A percentile compares a stretch with the other conserved stretches of the same genome.
phyloP scores from a whole-genome alignment of 2,113 vertebrate genomes.

The Physeter macrocephalus region DNA sequence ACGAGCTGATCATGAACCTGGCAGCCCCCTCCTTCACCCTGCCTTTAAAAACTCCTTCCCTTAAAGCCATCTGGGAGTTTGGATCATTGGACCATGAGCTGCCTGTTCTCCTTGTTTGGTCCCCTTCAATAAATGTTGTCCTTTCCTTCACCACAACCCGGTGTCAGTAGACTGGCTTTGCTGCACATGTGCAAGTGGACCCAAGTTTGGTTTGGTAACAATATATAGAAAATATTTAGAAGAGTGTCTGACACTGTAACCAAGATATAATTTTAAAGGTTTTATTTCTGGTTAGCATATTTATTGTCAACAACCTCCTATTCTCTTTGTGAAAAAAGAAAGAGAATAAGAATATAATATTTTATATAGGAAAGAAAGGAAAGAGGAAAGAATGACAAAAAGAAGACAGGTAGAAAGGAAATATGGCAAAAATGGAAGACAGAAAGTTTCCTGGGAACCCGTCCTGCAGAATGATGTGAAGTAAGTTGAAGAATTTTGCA shows the following conservation, averaged over 20 bases:
- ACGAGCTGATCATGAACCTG: background rate
- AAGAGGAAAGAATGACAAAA: background rate
- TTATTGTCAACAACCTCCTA: background rate
- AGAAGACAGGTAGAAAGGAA: background rate
- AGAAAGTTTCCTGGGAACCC: background rate
- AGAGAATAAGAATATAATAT: background rate
- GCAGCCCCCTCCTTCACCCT: background rate
- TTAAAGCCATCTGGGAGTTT: rapidly evolving
- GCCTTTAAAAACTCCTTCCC: background rate
- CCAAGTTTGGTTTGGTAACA: background rate
- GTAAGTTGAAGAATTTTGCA: background rate
- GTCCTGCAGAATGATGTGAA: background rate
- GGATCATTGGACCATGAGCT: background rate
- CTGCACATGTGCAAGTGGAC: background rate
- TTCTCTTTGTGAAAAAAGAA: background rate
- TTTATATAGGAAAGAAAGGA: background rate
- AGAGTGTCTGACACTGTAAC: background rate
- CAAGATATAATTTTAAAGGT: background rate
- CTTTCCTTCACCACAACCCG: background rate
- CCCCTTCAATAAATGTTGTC: background rate
- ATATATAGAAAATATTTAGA: background rate
- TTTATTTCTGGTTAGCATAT: background rate
- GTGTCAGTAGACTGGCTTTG: background rate
- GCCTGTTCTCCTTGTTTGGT: background rate
- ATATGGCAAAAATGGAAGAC: background rate